Conservation (phyloP, 2,797 vertebrate genomes). For the Acipenser ruthenus region DNA sequence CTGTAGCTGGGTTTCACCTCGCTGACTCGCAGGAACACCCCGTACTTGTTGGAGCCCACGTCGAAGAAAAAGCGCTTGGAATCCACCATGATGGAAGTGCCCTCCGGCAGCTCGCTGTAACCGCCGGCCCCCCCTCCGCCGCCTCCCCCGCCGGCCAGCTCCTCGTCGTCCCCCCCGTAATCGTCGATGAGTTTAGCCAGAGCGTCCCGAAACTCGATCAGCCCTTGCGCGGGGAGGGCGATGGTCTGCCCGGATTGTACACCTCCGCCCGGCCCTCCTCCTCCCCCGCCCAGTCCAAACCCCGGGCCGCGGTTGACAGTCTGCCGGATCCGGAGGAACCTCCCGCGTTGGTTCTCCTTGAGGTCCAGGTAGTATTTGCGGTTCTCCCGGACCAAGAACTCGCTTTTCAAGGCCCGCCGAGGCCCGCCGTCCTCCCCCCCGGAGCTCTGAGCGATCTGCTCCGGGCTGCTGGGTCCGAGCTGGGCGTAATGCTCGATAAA, state of each 20-base stretch:
- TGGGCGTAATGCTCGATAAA: conserved; percentile 82
- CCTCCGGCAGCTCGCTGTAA: conserved; percentile 85
- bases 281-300: conserved; percentile 66
- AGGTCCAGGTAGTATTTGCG: conserved; percentile 88
- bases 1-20: conserved; percentile 95
- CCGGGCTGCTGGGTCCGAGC: conserved; percentile 80
- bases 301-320: conserved; percentile 83
- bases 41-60: conserved; percentile 96
- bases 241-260: conserved; percentile 88
- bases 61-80: conserved; percentile 94
- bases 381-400: conserved; percentile 84
- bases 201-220: conserved; percentile 86
- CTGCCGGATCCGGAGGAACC: conserved; percentile 83
- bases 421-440: conserved; percentile 75
- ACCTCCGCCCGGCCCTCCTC: conserved; percentile 48
- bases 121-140: conserved; percentile 57
- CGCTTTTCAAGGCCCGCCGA: conserved; percentile 81
- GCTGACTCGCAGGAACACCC: conserved; percentile 90
- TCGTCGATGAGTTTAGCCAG: conserved; percentile 89
- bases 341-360: conserved; percentile 86
- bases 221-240: conserved; percentile 82
- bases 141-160: conserved; percentile 61
- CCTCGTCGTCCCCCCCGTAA: conserved; percentile 87
- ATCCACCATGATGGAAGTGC: conserved; percentile 94
- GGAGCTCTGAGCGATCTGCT: conserved; percentile 77